Evolutionary conservation across 2,797 vertebrate species (phyloP).

Genomic region (Falco novaeseelandiae): DNA sequence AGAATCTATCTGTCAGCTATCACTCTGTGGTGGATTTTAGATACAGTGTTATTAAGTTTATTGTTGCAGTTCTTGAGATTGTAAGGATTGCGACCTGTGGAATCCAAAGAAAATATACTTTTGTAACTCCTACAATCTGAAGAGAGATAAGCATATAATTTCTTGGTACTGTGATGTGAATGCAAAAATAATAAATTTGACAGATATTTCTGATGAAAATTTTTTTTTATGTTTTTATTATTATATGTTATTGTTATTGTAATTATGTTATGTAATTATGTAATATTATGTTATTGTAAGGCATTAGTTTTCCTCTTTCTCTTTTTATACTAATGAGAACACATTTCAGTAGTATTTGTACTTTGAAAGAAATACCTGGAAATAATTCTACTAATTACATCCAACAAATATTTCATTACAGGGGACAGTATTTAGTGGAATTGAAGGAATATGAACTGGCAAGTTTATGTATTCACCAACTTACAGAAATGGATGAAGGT

Average conservation of each 20-base stretch:
- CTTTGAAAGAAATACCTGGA: background rate
- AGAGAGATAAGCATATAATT: background rate
- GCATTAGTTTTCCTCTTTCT: background rate
- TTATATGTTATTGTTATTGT: too few relatives aligned
- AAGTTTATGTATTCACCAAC: constrained; percentile 77
- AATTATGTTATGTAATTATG: too few relatives aligned
- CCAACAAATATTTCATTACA: constrained; percentile 62
- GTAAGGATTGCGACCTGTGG: background rate
- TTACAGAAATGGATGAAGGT: constrained; percentile 80
- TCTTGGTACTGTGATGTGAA: background rate
- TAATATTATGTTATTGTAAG: background rate
- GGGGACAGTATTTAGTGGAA: constrained; percentile 80
- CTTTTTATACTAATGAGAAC: background rate
- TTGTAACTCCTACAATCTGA: background rate
- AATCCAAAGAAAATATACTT: background rate
- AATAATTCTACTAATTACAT: background rate
- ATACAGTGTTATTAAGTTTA: background rate
- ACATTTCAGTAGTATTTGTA: background rate
- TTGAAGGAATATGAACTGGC: constrained; percentile 78
- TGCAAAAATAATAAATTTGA: background rate
- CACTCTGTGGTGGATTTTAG: background rate
- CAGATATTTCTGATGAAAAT: background rate
- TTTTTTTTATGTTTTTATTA: background rate
- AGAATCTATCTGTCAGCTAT: background rate
- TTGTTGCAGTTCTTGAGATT: background rate